Evolutionary conservation across 2,797 vertebrate genomes (phyloP).

Genomic region (Bradypodion pumilum): DNA sequence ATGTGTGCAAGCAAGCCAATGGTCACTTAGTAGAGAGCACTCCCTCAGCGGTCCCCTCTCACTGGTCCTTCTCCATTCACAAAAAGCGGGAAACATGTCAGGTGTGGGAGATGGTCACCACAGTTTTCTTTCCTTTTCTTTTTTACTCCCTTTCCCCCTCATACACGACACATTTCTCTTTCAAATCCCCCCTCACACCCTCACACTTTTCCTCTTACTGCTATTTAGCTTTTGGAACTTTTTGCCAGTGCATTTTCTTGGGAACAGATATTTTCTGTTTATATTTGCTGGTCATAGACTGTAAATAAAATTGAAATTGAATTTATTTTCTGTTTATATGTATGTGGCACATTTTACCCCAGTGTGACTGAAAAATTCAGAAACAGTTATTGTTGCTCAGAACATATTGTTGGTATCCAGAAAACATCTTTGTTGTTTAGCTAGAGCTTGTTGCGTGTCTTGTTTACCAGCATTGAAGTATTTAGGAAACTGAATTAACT

Average conservation of each 20-base stretch:
- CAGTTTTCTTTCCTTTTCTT: too few species aligned
- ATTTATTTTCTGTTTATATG: conserved; percentile 1
- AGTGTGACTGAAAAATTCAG: not conserved
- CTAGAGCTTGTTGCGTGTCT: not conserved
- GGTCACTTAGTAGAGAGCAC: too few species aligned
- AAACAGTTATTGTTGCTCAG: not conserved
- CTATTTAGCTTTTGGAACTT: rapidly evolving
- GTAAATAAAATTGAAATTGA: too few species aligned
- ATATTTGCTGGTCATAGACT: too few species aligned
- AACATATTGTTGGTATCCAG: not conserved
- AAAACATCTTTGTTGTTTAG: not conserved
- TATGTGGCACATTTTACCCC: not conserved
- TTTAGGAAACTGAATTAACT: not conserved
- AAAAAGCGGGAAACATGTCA: too few species aligned
- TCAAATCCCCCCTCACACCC: too few species aligned
- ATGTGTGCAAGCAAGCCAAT: too few species aligned
- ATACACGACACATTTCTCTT: too few species aligned
- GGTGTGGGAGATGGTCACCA: too few species aligned
- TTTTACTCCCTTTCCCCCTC: too few species aligned
- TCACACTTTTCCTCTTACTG: not conserved
- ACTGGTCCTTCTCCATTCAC: too few species aligned
- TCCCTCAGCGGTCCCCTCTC: too few species aligned
- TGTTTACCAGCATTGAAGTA: not conserved
- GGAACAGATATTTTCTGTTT: not conserved
- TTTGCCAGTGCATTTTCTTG: conserved; percentile 14